These are phyloP conservation scores for Magallana ariakensis DNA, from an alignment of 1,140 invertebrate genomes.

Conservation along the genomic window DNA sequence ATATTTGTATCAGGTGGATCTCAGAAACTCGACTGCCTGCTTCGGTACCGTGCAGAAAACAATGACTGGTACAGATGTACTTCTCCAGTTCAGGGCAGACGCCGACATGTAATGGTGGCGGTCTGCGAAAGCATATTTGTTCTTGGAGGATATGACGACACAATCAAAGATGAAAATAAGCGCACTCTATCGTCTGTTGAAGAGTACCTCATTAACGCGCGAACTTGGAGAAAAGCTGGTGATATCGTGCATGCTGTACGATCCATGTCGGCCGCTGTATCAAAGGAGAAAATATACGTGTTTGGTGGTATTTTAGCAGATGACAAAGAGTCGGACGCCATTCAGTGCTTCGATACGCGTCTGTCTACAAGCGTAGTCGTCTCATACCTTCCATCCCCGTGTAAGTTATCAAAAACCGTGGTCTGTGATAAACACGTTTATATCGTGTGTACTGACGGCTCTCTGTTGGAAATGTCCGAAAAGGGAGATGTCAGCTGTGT, in stretches of 20 bases:
- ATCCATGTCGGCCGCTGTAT: slow-evolving; percentile 66
- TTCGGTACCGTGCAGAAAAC: slow-evolving; percentile 69
- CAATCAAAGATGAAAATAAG: slow-evolving; percentile 60
- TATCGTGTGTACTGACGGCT: slow-evolving; percentile 68
- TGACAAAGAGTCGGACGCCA: slow-evolving; percentile 65
- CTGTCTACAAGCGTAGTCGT: slow-evolving; percentile 55
- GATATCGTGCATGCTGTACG: slow-evolving; percentile 61
- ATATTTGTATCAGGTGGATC: slow-evolving; percentile 72
- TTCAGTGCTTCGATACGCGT: slow-evolving; percentile 67
- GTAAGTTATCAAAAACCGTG: slow-evolving; percentile 63
- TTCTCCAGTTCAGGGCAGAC: slow-evolving; percentile 63
- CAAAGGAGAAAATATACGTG: slow-evolving; percentile 69
- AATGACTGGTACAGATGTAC: slow-evolving; percentile 69
- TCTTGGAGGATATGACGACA: slow-evolving; percentile 69
- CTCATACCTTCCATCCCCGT: slow-evolving; percentile 60
- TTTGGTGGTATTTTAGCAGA: slow-evolving; percentile 66
- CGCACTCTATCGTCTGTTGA: slow-evolving; percentile 61
- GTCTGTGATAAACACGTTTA: slow-evolving; percentile 64
- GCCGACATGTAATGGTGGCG: slow-evolving; percentile 69
- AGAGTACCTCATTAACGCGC: slow-evolving; percentile 64
- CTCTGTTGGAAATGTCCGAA: slow-evolving; percentile 58
- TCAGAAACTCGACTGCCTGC: slow-evolving; percentile 66
- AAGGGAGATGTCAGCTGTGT: slow-evolving; percentile 50
- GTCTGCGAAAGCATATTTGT: slow-evolving; percentile 66
- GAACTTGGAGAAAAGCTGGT: slow-evolving; percentile 60